Evolutionary conservation across 2,113 vertebrate genomes (phyloP), one percentile per base, ranked within the genome.

Genomic region (Chunga burmeisteri): DNA sequence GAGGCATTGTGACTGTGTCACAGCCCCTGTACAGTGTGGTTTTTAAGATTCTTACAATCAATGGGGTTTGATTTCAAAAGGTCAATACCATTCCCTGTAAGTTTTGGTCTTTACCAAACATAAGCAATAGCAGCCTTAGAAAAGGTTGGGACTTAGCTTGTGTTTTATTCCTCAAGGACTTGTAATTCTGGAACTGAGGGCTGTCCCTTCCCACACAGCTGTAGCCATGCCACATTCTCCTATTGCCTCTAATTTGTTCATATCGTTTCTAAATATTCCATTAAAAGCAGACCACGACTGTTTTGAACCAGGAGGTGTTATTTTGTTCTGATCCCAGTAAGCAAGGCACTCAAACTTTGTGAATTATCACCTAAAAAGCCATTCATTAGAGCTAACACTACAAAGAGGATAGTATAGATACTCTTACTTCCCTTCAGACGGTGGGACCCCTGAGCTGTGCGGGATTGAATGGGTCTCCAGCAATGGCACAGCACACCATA

Each of bases 181-280:
- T 67, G 17, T 29, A 71, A 4, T 47, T 56, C 58, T 63, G 42
- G 32, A 89, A 63, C 30, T 36, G 23, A 58, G 42, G 19, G 42
- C 26, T 67, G n/a, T 10, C 15, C 34, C 63, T 52, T 91, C 27
- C 81, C 36, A 62, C 16, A 40, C 13, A 52, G 42, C 23, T 83
- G 34, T 53, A 86, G 67, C 56, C 56, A 66, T 18, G 47, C 15
- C 46, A 53, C 47, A 36, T 56, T 56, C 30, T 83, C 29, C 52
- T 49, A 4, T 14, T 75, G 36, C 34, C 16, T 71, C 36, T 83
- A 47, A 83, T 75, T n/a, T 67, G 61, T 55, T 32, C 44, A 78
- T 5, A 34, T n/a, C 0, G 1, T 88, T 81, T 85, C 38, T 55
- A 50, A 81, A 68, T 36, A 68, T 7, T 55, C 59, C 0, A 0